Evolutionary conservation across 2,797 vertebrate genomes (phyloP), one percentile per base, ranked within the genome.

Genomic region (Scolopax rusticola): DNA sequence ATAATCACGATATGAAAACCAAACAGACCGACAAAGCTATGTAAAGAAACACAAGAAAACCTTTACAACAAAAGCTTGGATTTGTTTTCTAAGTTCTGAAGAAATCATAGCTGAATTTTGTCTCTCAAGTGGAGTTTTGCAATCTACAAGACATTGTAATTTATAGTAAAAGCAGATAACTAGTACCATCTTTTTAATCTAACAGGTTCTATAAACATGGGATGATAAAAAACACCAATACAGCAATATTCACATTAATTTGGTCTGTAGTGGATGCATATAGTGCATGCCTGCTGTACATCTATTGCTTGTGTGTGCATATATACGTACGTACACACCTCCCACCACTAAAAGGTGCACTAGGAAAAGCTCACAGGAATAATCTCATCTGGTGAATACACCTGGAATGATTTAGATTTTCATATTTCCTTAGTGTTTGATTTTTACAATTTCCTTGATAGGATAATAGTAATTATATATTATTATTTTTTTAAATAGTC

Each of bases 241-340:
- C 4, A 36, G 38, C 2, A 9, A 80, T 71, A 69, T 11, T 74
- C 36, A 69, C 32, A 33, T 70, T n/a, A 36, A 36, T 27, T 32
- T 77, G 40, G 79, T 36, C 32, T 63, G 24, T 2, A 81, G 51
- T 8, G 9, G 13, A 43, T 13, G 25, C 13, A 47, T 21, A 32
- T 18, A 59, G 51, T 8, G 9, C 15, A 43, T 13, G 25, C 13
- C 45, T 86, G 48, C 21, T 24, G 40, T 20, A 16, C 4, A 36
- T 25, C 25, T 78, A 32, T 2, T 45, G 38, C 41, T 71, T 33
- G 18, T n/a, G 32, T 4, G 7, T 7, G 36, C 53, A 51, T 3
- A 61, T 12, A 6, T 4, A 33, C 4, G 1, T 12, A 79, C 0
- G 5, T 10, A 45, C 9, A 76, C 28, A 43, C 11, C 4, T 71